These are phyloP conservation scores for Leptinotarsa texana DNA, from an alignment of 1,140 invertebrate genomes.

Conservation along the genomic window DNA sequence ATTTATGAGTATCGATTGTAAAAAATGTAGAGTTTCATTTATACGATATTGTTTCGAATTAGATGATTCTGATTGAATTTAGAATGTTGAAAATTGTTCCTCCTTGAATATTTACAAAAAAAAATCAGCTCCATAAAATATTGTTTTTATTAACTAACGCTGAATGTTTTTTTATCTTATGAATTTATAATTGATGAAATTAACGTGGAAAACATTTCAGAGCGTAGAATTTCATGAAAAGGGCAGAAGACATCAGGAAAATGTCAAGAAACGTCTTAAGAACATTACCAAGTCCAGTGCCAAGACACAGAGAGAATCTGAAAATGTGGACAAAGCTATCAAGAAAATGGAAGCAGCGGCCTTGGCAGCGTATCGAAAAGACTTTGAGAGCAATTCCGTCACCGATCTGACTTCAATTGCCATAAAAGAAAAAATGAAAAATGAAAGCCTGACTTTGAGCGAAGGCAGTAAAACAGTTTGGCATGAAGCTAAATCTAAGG, in stretches of 20 bases:
- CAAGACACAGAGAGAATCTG: conserved; percentile 75
- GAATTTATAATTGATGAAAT: too few species aligned
- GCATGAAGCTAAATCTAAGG: conserved; percentile 72
- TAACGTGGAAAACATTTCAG: conserved; percentile 56
- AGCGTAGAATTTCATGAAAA: conserved; percentile 95
- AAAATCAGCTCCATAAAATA: too few species aligned
- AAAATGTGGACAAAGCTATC: conserved; percentile 79
- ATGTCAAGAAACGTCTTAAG: conserved; percentile 84
- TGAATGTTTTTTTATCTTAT: too few species aligned
- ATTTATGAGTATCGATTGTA: too few species aligned
- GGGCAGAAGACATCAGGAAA: conserved; percentile 91
- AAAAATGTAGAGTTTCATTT: too few species aligned
- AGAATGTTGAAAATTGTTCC: too few species aligned
- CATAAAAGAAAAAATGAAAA: conserved; percentile 48
- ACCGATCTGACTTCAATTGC: conserved; percentile 67
- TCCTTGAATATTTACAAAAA: too few species aligned
- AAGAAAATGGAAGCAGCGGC: conserved; percentile 88
- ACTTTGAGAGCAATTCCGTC: conserved; percentile 73
- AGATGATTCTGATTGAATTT: too few species aligned
- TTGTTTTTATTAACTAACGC: too few species aligned
- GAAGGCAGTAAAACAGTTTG: conserved; percentile 60
- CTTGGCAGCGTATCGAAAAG: conserved; percentile 80
- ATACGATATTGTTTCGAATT: too few species aligned
- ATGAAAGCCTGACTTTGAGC: conserved; percentile 51
- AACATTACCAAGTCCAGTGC: conserved; percentile 83